Conservation (phyloP, 2,888 invertebrate genomes). For the Conchocele bisecta region DNA sequence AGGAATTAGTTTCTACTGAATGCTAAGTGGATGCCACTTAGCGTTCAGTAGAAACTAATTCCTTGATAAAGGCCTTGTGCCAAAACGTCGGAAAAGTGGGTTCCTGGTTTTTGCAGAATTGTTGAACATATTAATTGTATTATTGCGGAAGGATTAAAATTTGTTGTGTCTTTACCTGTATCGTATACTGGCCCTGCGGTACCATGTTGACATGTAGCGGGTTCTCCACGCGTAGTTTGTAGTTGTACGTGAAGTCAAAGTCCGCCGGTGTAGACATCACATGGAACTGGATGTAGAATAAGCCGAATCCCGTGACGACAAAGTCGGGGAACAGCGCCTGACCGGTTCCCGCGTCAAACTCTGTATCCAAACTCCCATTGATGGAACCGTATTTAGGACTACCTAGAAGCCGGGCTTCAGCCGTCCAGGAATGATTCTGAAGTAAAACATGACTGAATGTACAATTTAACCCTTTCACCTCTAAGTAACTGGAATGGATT, state of each 20-base stretch:
- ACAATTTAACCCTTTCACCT: too few species aligned
- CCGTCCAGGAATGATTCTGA: conserved; percentile 66
- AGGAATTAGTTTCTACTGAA: too few species aligned
- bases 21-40: too few species aligned
- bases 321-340: conserved; percentile 60
- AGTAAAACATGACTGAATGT: neutral
- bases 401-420: conserved; percentile 31
- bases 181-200: conserved; percentile 49
- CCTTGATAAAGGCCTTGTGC: too few species aligned
- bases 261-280: conserved; percentile 57
- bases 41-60: too few species aligned
- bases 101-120: too few species aligned
- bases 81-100: too few species aligned
- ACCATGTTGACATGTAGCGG: conserved; percentile 44
- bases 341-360: conserved; percentile 57
- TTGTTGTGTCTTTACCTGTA: conserved; percentile 22
- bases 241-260: conserved; percentile 30
- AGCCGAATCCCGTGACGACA: conserved; percentile 54
- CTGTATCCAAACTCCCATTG: conserved; percentile 31
- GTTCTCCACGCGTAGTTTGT: conserved; percentile 41
- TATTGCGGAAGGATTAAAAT: too few species aligned
- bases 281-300: conserved; percentile 53
- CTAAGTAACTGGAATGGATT: too few species aligned
- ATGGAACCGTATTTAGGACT: conserved; percentile 51
- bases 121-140: too few species aligned